Evolutionary conservation across 2,797 vertebrate species (phyloP), one percentile per base, ranked within the genome.

Genomic region (Percopsis omiscomaycus): DNA sequence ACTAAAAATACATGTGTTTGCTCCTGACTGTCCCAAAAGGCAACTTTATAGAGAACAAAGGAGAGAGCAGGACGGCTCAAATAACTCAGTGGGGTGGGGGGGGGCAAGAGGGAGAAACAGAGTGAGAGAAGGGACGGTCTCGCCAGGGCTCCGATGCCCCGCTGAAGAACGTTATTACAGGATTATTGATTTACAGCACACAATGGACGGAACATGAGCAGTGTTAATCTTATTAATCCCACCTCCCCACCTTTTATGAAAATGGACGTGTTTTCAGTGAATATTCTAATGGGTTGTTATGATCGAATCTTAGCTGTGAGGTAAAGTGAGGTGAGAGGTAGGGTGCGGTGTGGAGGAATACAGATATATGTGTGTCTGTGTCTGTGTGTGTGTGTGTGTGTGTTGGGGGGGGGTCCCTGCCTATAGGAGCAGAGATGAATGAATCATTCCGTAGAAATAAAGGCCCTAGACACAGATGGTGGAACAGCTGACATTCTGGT

Each of bases 1-100:
- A 88, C 89, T 91, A 91, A 91, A 91, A 92, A 91, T 92, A 91
- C 89, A 90, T 89, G 88, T 90, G 88, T 91, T 88, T 89, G 86
- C 75, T 81, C 69, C 77, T 84, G 73, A 80, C 45, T 42, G 73
- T 92, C 86, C 90, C 91, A 80, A 59, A 84, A 84, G 90, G 79
- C 80, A 87, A 85, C 80, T 89, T 88, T 79, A 85, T 79, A 69
- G 79, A 86, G 86, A 89, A 88, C 89, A 88, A 86, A 87, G 80
- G 75, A 85, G 82, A 79, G 69, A 80, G 84, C 82, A 67, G 79
- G 76, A 71, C 65, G 64, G 81, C 84, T 88, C 87, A 80, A 78
- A 89, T 88, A 42, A 42, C 37, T 42, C 37, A 14, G 15, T 14
- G 15, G 15, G 15, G 15, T 8, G 49, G 27, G 30, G 14, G 48